Base-by-base conservation (phyloP, 2,797 vertebrate genomes). In the Periophthalmus magnuspinnatus region DNA sequence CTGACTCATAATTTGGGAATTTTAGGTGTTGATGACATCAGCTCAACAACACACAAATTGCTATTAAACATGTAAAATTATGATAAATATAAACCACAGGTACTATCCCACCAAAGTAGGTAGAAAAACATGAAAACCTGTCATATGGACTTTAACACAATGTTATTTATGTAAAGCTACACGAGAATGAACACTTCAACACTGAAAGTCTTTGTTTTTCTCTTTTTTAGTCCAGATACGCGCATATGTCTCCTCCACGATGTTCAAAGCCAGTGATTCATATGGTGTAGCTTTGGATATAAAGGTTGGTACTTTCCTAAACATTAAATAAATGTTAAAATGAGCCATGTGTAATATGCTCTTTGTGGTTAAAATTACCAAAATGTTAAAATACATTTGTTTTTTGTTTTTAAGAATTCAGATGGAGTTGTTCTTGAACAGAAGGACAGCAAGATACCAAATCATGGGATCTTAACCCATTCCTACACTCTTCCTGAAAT, bases 391-490 rank as follows among this genome's bases (percentile, higher is more conserved):
- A 28, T 28, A 28, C 28, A 33, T 32, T n/a, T 36, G 3, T 59
- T 52, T 36, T 69, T 22, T n/a, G 8, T 63, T 21, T 77, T 74
- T 71, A 45, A 89, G 88, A 88, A 89, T 67, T 38, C 85, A 48
- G 84, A 86, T 10, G 82, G 68, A 3, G 65, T 86, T 10, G 70
- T 79, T 8, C 63, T 89, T 2, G 61, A 87, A 48, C 65, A 72
- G 8, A 7, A 11, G 5, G 17, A 50, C 13, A 52, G 22, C 55
- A 61, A 9, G 10, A 66, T 33, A 69, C 61, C 85, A 59, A 14
- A 6, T 0, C 52, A 77, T 22, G 88, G 88, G 5, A 16, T 85
- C 59, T 65, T 69, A 3, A 52, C 82, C 1, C 33, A 81, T 21
- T 63, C 21, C 41, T 79, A 80, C 50, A 0, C 16, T 0, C 74